These are phyloP conservation scores for Gymnothorax javanicus DNA, from an alignment of 2,797 vertebrate genomes.

Conservation along the genomic window DNA sequence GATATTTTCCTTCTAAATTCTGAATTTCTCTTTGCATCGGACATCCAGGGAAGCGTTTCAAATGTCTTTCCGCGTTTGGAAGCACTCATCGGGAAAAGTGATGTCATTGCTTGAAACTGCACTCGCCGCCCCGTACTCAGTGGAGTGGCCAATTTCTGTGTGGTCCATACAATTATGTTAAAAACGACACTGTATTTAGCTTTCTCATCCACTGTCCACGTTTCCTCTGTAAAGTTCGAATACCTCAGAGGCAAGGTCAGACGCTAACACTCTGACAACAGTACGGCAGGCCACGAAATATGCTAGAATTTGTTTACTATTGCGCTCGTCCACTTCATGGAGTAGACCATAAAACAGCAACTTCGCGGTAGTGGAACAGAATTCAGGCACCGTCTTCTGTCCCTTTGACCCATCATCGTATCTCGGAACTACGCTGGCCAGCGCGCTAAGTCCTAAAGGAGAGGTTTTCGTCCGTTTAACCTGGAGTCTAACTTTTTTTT, in stretches of 20 bases:
- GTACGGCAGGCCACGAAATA: not conserved
- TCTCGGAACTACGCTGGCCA: too few species aligned
- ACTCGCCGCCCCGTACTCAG: constrained; percentile 35
- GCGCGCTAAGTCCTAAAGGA: too few species aligned
- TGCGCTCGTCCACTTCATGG: not conserved
- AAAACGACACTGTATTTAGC: constrained; percentile 8
- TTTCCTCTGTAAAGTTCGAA: not conserved
- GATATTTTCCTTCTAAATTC: constrained; percentile 36
- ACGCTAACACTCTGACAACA: not conserved
- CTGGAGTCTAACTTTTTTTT: too few species aligned
- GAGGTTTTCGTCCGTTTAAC: too few species aligned
- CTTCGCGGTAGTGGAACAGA: not conserved
- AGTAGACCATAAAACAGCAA: not conserved
- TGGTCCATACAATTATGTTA: constrained; percentile 31
- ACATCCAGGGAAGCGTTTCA: constrained; percentile 30
- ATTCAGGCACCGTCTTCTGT: not conserved
- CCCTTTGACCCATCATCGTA: not conserved
- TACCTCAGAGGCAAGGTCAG: not conserved
- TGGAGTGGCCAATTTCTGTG: constrained; percentile 38
- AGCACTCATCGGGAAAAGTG: constrained; percentile 47
- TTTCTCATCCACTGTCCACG: constrained; percentile 5
- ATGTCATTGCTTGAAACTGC: constrained; percentile 50
- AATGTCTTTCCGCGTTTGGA: constrained; percentile 46
- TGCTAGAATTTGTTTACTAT: not conserved
- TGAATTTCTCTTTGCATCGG: constrained; percentile 38